phyloP scores from a whole-genome alignment of 2,888 invertebrate species.

The Ochropleura plecta region DNA sequence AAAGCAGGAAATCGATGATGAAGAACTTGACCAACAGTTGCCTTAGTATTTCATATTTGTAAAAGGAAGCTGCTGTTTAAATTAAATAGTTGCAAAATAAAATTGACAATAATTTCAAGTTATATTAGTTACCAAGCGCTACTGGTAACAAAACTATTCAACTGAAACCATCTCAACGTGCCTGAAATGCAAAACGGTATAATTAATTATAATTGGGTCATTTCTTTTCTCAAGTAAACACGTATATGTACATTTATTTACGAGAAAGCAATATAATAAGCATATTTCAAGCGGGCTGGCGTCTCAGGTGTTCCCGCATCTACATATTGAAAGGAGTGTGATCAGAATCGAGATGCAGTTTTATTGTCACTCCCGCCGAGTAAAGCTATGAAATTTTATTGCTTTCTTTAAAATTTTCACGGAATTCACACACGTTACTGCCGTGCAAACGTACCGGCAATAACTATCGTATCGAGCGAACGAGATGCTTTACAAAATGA shows the following conservation, averaged over 20 bases:
- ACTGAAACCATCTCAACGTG: slow-evolving; percentile 49
- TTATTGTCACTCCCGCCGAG: slow-evolving; percentile 86
- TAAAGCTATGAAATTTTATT: slow-evolving; percentile 85
- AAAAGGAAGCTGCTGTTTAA: neutral
- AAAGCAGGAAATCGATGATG: too few relatives aligned
- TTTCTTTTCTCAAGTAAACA: slow-evolving; percentile 62
- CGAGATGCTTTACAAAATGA: slow-evolving; percentile 64
- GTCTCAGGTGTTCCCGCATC: slow-evolving; percentile 87
- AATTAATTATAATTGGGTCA: slow-evolving; percentile 69
- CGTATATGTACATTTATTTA: slow-evolving; percentile 79
- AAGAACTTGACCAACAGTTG: too few relatives aligned
- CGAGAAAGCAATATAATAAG: slow-evolving; percentile 85
- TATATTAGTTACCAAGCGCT: slow-evolving; percentile 12
- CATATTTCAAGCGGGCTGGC: slow-evolving; percentile 82
- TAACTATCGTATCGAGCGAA: slow-evolving; percentile 66
- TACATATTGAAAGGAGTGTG: slow-evolving; percentile 88
- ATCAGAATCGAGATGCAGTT: slow-evolving; percentile 90
- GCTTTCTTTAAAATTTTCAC: slow-evolving; percentile 77
- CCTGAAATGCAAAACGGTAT: slow-evolving; percentile 41
- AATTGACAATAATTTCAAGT: slow-evolving; percentile 7
- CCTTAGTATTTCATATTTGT: neutral
- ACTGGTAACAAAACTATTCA: slow-evolving; percentile 39
- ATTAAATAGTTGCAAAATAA: slow-evolving; percentile 13
- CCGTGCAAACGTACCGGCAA: slow-evolving; percentile 70
- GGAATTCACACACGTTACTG: slow-evolving; percentile 71